Conservation (phyloP, 2,113 vertebrate genomes). For the Pedionomus torquatus region DNA sequence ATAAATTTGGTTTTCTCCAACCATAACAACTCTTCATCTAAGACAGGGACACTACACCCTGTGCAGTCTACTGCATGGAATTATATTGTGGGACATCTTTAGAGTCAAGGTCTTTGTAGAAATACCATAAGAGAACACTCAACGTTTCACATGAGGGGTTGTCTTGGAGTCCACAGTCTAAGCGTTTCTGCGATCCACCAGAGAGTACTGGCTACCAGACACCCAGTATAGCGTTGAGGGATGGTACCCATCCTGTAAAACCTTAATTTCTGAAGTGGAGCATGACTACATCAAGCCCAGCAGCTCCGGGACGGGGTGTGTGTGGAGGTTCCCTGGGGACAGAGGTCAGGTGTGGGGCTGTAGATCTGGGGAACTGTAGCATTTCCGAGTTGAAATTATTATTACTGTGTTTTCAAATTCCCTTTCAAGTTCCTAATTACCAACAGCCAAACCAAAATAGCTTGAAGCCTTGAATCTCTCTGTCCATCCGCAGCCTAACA, state of each 20-base stretch:
- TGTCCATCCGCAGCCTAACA: conserved; percentile 1
- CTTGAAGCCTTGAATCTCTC: background rate
- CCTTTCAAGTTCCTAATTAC: conserved; percentile 37
- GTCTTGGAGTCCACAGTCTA: background rate
- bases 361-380: background rate
- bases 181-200: background rate
- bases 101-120: background rate
- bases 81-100: background rate
- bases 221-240: background rate
- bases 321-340: background rate
- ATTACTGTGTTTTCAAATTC: background rate
- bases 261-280: background rate
- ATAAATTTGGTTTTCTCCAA: no score
- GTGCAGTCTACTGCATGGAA: background rate
- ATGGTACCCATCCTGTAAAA: background rate
- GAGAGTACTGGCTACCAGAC: background rate
- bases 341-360: background rate
- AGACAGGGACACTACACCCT: background rate
- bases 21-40: background rate
- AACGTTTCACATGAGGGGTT: background rate
- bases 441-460: conserved; percentile 42
- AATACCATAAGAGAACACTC: background rate
- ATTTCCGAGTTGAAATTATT: conserved; percentile 5
- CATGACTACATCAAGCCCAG: background rate
- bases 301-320: background rate